Evolutionary conservation across 2,888 invertebrate species (phyloP), one percentile per base, ranked within the genome.

Genomic region (Neuroscelio doddi): DNA sequence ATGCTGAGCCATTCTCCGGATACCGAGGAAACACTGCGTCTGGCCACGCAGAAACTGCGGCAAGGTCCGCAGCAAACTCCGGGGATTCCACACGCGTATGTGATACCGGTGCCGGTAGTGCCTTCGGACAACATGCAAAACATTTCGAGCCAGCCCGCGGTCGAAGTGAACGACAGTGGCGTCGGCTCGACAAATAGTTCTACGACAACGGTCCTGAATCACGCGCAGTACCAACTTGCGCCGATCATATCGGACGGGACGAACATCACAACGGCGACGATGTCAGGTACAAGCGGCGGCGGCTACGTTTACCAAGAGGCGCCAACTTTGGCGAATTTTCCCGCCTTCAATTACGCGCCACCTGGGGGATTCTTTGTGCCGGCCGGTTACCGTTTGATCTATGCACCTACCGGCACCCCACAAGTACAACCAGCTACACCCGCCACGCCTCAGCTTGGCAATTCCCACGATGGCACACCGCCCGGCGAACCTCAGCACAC

Each of bases 71-170:
- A 67, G 36, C 77, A 76, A 57, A 71, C 75, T 29, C 44, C 69
- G 45, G 69, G 76, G 51, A 79, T 82, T 59, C 74, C 82, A 38
- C 82, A 81, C 61, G 80, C 84, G 68, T 84, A 83, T 64, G 82
- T 83, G 52, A 83, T 83, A 63, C 83, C 83, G 59, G 83, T 83
- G 71, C 80, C 83, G 68, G 77, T 84, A 70, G 78, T 83, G 78
- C 78, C 83, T 72, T 80, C 82, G 65, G 83, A 84, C 47, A 82
- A 78, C 68, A 70, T 80, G 62, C 80, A 76, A 61, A 79, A 72
- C 52, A 66, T 76, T 46, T 52, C 72, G 36, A 51, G 71, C 7
- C 77, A 75, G 49, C 71, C 69, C 34, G 2, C 41, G 24, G 27
- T 27, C 15, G 57, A 51, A 3, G 30, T 39, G n/a, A 32, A 1